phyloP scores from a whole-genome alignment of 2,888 invertebrate species.

The Plagiodera versicolora region DNA sequence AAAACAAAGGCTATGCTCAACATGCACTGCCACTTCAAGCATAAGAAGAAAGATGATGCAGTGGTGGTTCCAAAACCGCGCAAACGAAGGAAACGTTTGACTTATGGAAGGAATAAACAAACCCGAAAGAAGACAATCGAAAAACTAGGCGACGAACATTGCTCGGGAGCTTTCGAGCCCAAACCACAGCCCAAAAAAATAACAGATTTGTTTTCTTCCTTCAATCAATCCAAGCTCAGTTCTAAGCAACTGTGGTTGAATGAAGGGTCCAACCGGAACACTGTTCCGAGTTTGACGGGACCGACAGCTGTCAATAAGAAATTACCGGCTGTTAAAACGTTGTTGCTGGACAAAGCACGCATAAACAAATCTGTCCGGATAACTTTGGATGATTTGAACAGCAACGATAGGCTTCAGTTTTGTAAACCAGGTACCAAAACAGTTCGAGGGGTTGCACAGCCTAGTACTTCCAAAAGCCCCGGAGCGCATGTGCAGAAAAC shows the following conservation, averaged over 20 bases:
- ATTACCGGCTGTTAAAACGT: too few relatives aligned
- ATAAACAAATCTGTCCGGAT: too few relatives aligned
- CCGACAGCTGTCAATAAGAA: too few relatives aligned
- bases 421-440: too few relatives aligned
- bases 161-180: too few relatives aligned
- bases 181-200: neutral
- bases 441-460: neutral
- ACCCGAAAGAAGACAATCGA: neutral
- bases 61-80: neutral
- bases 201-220: neutral
- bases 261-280: too few relatives aligned
- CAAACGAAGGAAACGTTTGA: neutral
- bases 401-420: too few relatives aligned
- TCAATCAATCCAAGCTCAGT: neutral
- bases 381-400: too few relatives aligned
- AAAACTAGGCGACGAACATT: too few relatives aligned
- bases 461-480: neutral
- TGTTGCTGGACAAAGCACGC: too few relatives aligned
- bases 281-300: too few relatives aligned
- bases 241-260: neutral
- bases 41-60: neutral
- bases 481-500: too few relatives aligned
- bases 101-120: neutral
- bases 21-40: neutral
- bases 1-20: constrained; percentile 1